Base-by-base conservation (phyloP, 2,113 vertebrate genomes). In the Excalfactoria chinensis region DNA sequence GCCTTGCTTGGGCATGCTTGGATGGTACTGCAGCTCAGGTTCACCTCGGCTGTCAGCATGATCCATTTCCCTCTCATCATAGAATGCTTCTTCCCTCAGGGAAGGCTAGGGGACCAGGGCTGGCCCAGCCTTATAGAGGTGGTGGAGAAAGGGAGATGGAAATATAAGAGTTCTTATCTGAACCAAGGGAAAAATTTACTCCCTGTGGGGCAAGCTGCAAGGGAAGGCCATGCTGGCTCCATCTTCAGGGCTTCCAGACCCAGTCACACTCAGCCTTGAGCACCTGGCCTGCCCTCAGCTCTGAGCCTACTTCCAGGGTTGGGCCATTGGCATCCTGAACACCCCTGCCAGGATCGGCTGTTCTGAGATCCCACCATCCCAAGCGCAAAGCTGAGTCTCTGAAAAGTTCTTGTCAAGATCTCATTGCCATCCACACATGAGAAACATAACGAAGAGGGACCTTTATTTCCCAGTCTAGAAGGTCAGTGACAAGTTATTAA, bases 291-390 rank as follows among this genome's bases (percentile, higher is more conserved):
- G 28, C 41, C 48, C 23, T 30, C 4, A 2, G 56, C 1, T 0
- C 46, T 41, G 67, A 69, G 18, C 37, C 48, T 64, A 37, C 69
- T 85, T 69, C 0, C 0, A n/a, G 8, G 16, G 40, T 7, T 0
- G 2, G 28, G 40, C 21, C 37, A 37, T 48, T 17, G 58, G 56
- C 71, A 10, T 60, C 63, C 78, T 1, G 3, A 68, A 70, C 9
- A 19, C 23, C 14, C 0, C 0, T 53, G 56, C 17, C 48, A 28
- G n/a, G 22, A 25, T 10, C 22, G 87, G 44, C 3, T 35, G 8
- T 35, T 19, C 41, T 0, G 0, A 1, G 3, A 67, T 25, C 37
- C 51, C 25, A 2, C 55, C 28, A 40, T 35, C 63, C 25, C 13
- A 68, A 40, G 20, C 64, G 76, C 46, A 70, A 49, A 81, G 34